These are phyloP conservation scores for Orientallactaga bullata DNA, from an alignment of 2,113 vertebrate species.

Conservation along the genomic window DNA sequence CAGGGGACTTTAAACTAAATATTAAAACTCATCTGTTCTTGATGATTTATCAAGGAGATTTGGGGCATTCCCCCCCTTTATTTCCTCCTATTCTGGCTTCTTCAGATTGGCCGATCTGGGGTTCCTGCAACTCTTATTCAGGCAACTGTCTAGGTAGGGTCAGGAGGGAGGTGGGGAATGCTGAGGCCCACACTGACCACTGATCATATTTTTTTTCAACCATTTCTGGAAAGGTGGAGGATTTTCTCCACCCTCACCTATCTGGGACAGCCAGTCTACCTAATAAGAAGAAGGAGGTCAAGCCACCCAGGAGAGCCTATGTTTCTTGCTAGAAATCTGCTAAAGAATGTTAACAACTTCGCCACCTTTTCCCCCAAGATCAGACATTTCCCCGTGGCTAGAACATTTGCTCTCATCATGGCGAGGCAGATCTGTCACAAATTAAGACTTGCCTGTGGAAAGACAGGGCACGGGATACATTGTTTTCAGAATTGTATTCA, in stretches of 20 bases:
- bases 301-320: not conserved
- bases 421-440: not conserved
- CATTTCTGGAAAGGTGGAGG: not conserved
- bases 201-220: not conserved
- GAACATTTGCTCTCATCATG: constrained; percentile 32
- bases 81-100: not conserved
- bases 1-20: not conserved
- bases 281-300: not conserved
- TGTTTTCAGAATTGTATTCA: not conserved
- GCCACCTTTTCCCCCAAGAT: constrained; percentile 1
- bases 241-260: not conserved
- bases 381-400: not conserved
- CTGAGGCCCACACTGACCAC: not conserved
- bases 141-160: not conserved
- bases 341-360: constrained; percentile 2
- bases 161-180: not conserved
- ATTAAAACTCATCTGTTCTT: constrained; percentile 46
- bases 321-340: constrained; percentile 18
- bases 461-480: not conserved
- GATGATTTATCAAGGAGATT: constrained; percentile 18
- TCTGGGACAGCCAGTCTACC: not conserved
- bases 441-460: constrained; percentile 17
- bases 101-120: not conserved
- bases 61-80: not conserved
- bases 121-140: not conserved